phyloP scores from a whole-genome alignment of 2,888 invertebrate species.

The Trissonchulus latispiculum region DNA sequence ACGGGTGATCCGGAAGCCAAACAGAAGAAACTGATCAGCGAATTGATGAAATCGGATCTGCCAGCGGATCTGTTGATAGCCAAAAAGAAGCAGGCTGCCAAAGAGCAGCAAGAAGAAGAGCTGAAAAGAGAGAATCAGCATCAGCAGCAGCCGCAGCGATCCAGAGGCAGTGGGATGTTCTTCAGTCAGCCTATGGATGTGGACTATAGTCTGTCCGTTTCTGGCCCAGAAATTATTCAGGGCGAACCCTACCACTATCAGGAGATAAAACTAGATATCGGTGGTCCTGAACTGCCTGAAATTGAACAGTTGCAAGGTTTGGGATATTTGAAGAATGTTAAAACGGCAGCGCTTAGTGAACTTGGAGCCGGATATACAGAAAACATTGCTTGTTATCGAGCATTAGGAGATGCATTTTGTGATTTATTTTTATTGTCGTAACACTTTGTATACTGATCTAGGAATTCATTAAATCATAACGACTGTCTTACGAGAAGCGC shows the following conservation, averaged over 20 bases:
- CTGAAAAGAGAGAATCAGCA: conserved; percentile 27
- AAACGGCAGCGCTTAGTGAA: conserved; percentile 62
- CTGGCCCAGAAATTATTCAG: conserved; percentile 55
- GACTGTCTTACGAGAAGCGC: no score
- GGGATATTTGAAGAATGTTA: conserved; percentile 61
- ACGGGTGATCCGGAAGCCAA: neutral
- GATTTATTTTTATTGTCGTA: conserved; percentile 50
- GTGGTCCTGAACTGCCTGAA: conserved; percentile 62
- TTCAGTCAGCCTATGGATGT: neutral
- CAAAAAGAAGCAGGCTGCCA: conserved; percentile 54
- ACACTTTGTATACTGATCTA: no score
- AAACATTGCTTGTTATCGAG: conserved; percentile 68
- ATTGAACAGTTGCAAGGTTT: conserved; percentile 58
- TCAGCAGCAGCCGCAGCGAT: neutral
- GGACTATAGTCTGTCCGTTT: neutral
- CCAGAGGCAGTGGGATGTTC: neutral
- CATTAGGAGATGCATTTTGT: conserved; percentile 73
- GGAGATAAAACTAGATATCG: conserved; percentile 49
- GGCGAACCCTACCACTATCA: conserved; percentile 63
- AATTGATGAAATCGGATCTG: conserved; percentile 13
- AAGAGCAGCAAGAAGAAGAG: conserved; percentile 29
- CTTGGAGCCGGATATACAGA: conserved; percentile 78
- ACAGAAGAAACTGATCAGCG: conserved; percentile 24
- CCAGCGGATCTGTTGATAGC: conserved; percentile 31
- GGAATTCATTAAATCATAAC: no score